Evolutionary conservation across 30 jellyfish, hydroid and myxozoan genomes (phyloP), one percentile per base, ranked within the genome.

Genomic region (Hydractinia symbiolongicarpus): DNA sequence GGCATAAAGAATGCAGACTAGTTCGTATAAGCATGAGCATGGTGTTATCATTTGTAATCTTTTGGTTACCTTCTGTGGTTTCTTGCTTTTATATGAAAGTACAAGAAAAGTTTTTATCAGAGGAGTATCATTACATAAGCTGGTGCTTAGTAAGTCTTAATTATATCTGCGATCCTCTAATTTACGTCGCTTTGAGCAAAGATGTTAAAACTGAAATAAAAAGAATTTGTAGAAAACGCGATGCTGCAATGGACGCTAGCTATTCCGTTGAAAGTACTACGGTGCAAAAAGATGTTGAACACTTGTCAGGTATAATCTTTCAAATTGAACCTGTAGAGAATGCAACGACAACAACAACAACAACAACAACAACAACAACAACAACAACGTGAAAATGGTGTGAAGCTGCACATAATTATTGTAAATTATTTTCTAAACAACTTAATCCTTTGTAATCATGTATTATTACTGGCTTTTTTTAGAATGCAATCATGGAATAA

Each of bases 21-120:
- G 74, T 64, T 64, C 74, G 74, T 7, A 64, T 64, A 64, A 64
- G 40, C 40, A 51, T 64, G 19, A 51, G 74, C 40, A 7, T 64
- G 74, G 74, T 64, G 52, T 51, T 64, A 7, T 7, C 40, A 64
- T 64, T 64, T 64, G 17, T 64, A 6, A 6, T 64, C 7, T 64
- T 44, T 64, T 64, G 74, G 74, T 64, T 64, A n/a, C 74, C 74
- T 64, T 64, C 74, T 13, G 40, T 64, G 74, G 4, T n/a, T 64
- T 44, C 9, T 51, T 64, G 74, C 52, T 7, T 51, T 7, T 64
- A 6, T 13, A n/a, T 64, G 19, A 64, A 64, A 1, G 17, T 64
- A 7, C 19, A 64, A 7, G 74, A 51, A 7, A 7, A 13, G 19
- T 51, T n/a, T 51, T 51, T n/a, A 13, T 64, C 74, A n/a, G 74